Conservation (phyloP, 1,140 invertebrate species). For the Calliopsis andreniformis region DNA sequence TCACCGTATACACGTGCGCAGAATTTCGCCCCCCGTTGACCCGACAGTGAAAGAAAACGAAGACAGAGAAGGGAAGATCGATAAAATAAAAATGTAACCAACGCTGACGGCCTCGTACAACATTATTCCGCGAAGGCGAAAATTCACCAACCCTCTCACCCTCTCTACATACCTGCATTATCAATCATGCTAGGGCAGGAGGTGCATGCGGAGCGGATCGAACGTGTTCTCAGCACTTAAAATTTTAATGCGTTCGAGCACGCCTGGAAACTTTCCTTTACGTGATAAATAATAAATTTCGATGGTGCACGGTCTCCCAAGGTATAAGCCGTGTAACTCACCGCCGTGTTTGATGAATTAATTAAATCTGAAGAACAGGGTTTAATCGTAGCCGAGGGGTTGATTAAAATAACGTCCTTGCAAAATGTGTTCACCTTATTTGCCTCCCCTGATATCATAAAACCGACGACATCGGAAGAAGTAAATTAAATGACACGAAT, state of each 20-base stretch:
- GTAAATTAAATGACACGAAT: too few species aligned
- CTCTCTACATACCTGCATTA: background rate
- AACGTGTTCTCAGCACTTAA: background rate
- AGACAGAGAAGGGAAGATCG: background rate
- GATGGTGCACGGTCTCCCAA: background rate
- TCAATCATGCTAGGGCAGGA: constrained; percentile 9
- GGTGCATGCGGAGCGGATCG: background rate
- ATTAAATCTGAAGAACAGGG: background rate
- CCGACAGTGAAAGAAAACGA: too few species aligned
- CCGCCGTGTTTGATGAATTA: background rate
- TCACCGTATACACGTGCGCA: background rate
- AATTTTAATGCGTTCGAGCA: constrained; percentile 1
- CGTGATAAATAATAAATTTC: background rate
- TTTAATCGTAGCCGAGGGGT: too few species aligned
- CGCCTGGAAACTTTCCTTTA: too few species aligned
- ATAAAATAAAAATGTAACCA: background rate
- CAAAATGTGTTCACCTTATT: too few species aligned
- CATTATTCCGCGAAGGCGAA: background rate
- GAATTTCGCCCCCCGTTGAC: background rate
- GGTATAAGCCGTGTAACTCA: background rate
- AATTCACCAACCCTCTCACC: background rate
- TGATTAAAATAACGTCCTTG: too few species aligned
- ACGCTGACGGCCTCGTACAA: background rate
- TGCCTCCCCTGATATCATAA: too few species aligned
- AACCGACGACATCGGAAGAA: too few species aligned